Conservation (phyloP, 1,140 invertebrate species). For the Stenopsyche tienmushanensis region DNA sequence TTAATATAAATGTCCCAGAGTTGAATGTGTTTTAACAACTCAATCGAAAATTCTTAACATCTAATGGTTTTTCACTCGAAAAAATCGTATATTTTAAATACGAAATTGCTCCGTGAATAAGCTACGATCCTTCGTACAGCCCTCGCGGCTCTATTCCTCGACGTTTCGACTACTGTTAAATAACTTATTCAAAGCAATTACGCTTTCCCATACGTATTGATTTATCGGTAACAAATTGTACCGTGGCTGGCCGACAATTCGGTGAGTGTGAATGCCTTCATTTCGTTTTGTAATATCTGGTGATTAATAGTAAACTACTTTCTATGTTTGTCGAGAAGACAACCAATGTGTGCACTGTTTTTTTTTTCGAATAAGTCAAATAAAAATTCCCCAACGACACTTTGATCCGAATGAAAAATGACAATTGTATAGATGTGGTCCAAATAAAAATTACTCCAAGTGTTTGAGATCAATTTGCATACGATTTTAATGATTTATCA, state of each 20-base stretch:
- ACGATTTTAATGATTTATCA: no score
- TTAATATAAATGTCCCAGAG: no score
- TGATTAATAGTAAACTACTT: constrained; percentile 19
- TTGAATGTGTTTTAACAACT: no score
- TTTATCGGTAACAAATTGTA: constrained; percentile 31
- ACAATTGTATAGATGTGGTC: no score
- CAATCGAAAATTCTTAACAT: background rate
- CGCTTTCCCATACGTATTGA: constrained; percentile 24
- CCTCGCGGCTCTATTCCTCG: background rate
- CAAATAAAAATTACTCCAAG: no score
- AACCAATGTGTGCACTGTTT: background rate
- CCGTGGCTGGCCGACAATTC: background rate
- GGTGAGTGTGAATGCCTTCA: constrained; percentile 24
- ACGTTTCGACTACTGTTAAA: constrained; percentile 28
- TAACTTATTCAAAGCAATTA: constrained; percentile 33
- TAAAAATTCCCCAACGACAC: no score
- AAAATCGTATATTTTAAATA: background rate
- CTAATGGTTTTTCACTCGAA: background rate
- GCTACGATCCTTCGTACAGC: no score
- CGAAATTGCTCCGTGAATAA: background rate
- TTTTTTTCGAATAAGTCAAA: no score
- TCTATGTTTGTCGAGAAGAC: no score
- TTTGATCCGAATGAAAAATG: no score
- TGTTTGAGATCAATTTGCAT: no score
- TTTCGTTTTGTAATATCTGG: constrained; percentile 17